Evolutionary conservation across 92 coral and sea anemone species (phyloP).

Genomic region (Isaurus tuberculatus): DNA sequence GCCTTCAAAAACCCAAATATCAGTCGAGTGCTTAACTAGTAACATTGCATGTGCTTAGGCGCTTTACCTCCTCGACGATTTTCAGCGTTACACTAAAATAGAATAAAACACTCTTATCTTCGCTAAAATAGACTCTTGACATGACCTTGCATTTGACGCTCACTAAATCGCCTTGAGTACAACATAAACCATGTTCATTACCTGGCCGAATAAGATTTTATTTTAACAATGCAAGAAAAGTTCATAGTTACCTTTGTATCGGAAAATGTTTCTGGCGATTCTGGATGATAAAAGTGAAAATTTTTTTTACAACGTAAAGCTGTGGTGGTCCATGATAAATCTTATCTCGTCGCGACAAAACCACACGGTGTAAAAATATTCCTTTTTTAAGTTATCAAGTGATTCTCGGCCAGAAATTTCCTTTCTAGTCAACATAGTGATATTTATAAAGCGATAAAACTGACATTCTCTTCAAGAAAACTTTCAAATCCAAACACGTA

Average conservation of each 20-base stretch:
- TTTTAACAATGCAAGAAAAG: background rate
- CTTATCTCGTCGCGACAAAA: slow-evolving; percentile 49
- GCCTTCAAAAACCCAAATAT: slow-evolving; percentile 24
- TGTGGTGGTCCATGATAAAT: slow-evolving; percentile 30
- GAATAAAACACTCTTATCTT: slow-evolving; percentile 9
- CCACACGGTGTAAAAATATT: slow-evolving; percentile 12
- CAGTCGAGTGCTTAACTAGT: background rate
- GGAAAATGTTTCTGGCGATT: background rate
- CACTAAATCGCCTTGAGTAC: too few relatives aligned
- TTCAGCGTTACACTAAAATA: slow-evolving; percentile 19
- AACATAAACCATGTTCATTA: background rate
- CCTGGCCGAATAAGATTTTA: background rate
- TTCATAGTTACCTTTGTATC: background rate
- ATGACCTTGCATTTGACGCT: background rate
- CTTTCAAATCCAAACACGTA: background rate
- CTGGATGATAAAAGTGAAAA: background rate
- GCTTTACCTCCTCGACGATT: slow-evolving; percentile 43
- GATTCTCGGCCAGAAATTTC: slow-evolving; percentile 12
- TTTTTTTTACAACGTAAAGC: background rate
- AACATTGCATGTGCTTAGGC: background rate
- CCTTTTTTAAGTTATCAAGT: slow-evolving; percentile 26
- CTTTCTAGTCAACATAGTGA: slow-evolving; percentile 21
- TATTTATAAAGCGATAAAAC: slow-evolving; percentile 35
- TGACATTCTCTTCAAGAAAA: slow-evolving; percentile 6
- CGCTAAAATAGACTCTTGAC: slow-evolving; percentile 1